These are phyloP conservation scores for Orchesella flavescens DNA, from an alignment of 2,888 invertebrate species.

Conservation along the genomic window DNA sequence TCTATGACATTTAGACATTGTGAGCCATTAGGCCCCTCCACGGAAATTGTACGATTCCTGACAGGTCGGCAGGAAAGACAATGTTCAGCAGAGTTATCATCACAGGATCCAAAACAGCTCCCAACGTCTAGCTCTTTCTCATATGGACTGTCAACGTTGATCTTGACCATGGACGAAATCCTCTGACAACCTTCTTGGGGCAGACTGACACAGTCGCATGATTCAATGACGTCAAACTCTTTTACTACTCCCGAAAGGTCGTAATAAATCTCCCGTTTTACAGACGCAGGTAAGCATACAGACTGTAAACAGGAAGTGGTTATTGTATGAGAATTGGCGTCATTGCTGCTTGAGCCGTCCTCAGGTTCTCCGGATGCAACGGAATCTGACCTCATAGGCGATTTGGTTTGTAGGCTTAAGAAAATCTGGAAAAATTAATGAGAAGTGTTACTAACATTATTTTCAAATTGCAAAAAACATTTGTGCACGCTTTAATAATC, in stretches of 20 bases:
- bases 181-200: slow-evolving; percentile 66
- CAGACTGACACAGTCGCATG: slow-evolving; percentile 66
- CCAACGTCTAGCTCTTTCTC: slow-evolving; percentile 68
- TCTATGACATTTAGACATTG: slow-evolving; percentile 74
- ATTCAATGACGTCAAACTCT: slow-evolving; percentile 69
- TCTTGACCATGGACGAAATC: slow-evolving; percentile 45
- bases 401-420: slow-evolving; percentile 62
- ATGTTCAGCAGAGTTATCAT: slow-evolving; percentile 25
- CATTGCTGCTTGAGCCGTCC: neutral
- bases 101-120: slow-evolving; percentile 64
- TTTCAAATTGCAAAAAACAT: neutral
- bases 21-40: slow-evolving; percentile 72
- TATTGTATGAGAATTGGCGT: slow-evolving; percentile 10
- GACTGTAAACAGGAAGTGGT: slow-evolving; percentile 65
- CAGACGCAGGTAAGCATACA: slow-evolving; percentile 61
- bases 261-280: slow-evolving; percentile 65
- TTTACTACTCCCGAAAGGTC: slow-evolving; percentile 63
- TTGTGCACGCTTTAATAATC: slow-evolving; percentile 5
- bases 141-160: slow-evolving; percentile 69
- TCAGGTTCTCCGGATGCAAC: slow-evolving; percentile 31
- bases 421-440: slow-evolving; percentile 63
- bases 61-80: slow-evolving; percentile 72
- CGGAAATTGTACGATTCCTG: slow-evolving; percentile 70
- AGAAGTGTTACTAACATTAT: no score
- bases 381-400: slow-evolving; percentile 27